Percentiles rank a stretch among this genome's conserved stretches.
phyloP scores from a whole-genome alignment of 2,888 invertebrate species.

The Blastobasis adustella region DNA sequence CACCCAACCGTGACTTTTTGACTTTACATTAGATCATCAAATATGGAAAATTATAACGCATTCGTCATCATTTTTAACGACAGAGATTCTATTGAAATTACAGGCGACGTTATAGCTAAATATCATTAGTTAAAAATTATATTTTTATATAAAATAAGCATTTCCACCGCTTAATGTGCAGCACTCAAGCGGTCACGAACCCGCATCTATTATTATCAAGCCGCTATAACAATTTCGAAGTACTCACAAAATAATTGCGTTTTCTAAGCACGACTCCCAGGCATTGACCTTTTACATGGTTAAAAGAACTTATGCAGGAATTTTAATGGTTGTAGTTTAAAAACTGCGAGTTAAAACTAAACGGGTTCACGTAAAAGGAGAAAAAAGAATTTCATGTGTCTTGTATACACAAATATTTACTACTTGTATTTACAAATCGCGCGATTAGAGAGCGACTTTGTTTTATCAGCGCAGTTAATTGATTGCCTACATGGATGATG shows the following conservation, averaged over 20 bases:
- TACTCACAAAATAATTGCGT: conserved; percentile 64
- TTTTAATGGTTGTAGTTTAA: neutral
- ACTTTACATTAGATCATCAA: too few species aligned
- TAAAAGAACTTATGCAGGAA: conserved; percentile 1
- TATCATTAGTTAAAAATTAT: neutral
- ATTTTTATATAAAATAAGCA: conserved; percentile 10
- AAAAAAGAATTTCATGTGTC: too few species aligned
- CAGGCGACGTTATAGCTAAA: too few species aligned
- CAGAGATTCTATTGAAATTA: too few species aligned
- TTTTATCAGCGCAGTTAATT: neutral
- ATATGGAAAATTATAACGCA: too few species aligned
- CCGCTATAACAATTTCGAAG: conserved; percentile 59
- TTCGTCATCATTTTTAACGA: too few species aligned
- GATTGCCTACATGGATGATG: neutral
- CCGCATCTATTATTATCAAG: conserved; percentile 58
- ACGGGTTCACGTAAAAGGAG: too few species aligned
- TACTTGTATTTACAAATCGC: too few species aligned
- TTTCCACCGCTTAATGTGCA: conserved; percentile 20
- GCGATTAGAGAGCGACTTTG: too few species aligned
- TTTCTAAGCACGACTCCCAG: conserved; percentile 63
- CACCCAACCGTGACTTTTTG: too few species aligned
- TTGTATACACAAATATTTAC: too few species aligned
- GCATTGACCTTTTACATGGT: conserved; percentile 30
- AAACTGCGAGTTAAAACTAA: neutral
- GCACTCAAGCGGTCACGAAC: conserved; percentile 44